Conservation (phyloP, 2,113 vertebrate species). For the Corythornis madagascariensis region DNA sequence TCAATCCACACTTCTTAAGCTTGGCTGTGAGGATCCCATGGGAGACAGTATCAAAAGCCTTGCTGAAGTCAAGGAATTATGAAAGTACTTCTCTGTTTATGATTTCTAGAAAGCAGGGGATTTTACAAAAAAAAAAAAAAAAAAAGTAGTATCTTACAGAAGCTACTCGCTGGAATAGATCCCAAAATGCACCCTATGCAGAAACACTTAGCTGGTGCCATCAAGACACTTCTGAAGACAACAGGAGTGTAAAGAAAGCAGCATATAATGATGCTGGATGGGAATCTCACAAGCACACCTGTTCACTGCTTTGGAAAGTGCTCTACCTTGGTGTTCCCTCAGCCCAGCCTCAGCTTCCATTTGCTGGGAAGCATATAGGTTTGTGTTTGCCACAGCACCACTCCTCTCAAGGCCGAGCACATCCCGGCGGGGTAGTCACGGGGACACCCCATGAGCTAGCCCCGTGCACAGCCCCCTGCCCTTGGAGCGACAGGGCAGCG, state of each 20-base stretch:
- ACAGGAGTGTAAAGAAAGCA: fast-evolving
- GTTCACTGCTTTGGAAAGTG: fast-evolving
- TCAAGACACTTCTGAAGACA: background rate
- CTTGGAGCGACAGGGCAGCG: too few species aligned
- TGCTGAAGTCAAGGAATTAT: background rate
- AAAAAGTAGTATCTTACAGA: background rate
- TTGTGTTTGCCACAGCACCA: fast-evolving
- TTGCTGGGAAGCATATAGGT: fast-evolving
- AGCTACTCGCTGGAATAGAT: fast-evolving
- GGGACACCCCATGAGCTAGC: too few species aligned
- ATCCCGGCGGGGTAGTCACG: too few species aligned
- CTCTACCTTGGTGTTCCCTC: fast-evolving
- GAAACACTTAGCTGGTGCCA: background rate
- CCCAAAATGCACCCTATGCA: background rate
- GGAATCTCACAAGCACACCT: fast-evolving
- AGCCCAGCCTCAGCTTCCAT: background rate
- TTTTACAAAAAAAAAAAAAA: background rate
- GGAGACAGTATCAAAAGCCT: too few species aligned
- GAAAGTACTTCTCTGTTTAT: background rate
- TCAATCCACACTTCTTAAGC: too few species aligned
- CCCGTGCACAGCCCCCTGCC: too few species aligned
- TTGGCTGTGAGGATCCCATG: too few species aligned
- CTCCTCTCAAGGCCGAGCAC: fast-evolving
- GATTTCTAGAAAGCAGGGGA: background rate
- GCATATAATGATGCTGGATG: fast-evolving